Conservation (phyloP, 2,797 vertebrate genomes). For the Urocyon cinereoargenteus region DNA sequence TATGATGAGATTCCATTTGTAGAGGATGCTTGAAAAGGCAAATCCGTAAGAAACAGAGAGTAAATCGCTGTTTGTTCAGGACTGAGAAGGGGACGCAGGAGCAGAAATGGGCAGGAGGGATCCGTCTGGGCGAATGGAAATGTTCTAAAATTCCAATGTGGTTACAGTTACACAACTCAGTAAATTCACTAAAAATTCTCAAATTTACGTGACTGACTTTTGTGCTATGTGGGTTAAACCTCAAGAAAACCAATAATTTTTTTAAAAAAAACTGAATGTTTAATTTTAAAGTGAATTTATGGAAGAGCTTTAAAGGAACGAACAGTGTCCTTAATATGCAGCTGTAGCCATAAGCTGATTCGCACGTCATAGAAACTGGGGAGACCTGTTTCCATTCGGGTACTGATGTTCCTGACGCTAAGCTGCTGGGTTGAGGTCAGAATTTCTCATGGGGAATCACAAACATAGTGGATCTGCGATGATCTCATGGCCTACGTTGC, state of each 20-base stretch:
- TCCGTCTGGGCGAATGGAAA: neutral
- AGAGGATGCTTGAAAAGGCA: neutral
- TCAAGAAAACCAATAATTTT: neutral
- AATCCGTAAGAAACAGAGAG: neutral
- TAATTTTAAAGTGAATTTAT: neutral
- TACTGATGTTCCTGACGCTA: neutral
- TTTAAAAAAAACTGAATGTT: neutral
- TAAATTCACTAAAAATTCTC: neutral
- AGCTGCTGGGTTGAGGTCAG: neutral
- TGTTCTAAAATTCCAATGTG: neutral
- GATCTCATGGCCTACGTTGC: neutral
- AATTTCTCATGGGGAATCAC: neutral
- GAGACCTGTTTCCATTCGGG: neutral
- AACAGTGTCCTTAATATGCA: neutral
- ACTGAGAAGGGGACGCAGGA: neutral
- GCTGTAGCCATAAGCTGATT: neutral
- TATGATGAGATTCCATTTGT: neutral
- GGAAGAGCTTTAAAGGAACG: constrained; percentile 6
- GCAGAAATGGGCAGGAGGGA: neutral
- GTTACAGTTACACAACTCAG: neutral
- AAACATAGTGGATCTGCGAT: neutral
- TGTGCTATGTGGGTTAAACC: neutral
- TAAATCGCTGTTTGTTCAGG: neutral
- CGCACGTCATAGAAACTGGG: neutral
- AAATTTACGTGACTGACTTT: neutral